phyloP scores from a whole-genome alignment of 2,797 vertebrate species.

The Centropyge bicolor region DNA sequence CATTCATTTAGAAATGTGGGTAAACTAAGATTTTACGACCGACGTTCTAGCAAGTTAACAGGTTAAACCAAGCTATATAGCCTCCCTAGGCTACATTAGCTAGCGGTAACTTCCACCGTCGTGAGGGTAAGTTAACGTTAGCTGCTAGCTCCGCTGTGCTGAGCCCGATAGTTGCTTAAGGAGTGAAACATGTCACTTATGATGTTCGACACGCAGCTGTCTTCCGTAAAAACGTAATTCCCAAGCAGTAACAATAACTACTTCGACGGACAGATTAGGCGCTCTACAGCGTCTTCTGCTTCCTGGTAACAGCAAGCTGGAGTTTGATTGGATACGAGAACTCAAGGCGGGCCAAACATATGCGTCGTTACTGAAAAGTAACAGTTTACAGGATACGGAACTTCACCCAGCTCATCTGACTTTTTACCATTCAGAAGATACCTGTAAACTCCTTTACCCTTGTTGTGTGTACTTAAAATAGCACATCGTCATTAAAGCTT shows the following conservation, averaged over 20 bases:
- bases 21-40: rapidly evolving
- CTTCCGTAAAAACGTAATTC: too few relatives aligned
- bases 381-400: not conserved
- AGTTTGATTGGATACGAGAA: constrained; percentile 52
- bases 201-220: not conserved
- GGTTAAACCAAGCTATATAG: too few relatives aligned
- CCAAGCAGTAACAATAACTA: too few relatives aligned
- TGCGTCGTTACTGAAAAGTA: constrained; percentile 31
- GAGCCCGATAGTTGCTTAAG: not conserved
- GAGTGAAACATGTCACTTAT: not conserved
- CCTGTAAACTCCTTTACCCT: rapidly evolving
- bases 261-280: rapidly evolving
- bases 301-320: constrained; percentile 77
- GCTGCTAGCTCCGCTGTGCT: not conserved
- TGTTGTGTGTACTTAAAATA: not conserved
- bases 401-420: not conserved
- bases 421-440: not conserved
- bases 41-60: not conserved
- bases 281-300: constrained; percentile 27
- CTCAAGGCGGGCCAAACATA: constrained; percentile 48
- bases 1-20: rapidly evolving
- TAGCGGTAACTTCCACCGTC: not conserved
- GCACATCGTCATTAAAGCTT: too few relatives aligned
- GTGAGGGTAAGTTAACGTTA: not conserved
- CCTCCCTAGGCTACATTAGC: too few relatives aligned